Evolutionary conservation across 2,113 vertebrate species (phyloP).

Genomic region (Shinisaurus crocodilurus): DNA sequence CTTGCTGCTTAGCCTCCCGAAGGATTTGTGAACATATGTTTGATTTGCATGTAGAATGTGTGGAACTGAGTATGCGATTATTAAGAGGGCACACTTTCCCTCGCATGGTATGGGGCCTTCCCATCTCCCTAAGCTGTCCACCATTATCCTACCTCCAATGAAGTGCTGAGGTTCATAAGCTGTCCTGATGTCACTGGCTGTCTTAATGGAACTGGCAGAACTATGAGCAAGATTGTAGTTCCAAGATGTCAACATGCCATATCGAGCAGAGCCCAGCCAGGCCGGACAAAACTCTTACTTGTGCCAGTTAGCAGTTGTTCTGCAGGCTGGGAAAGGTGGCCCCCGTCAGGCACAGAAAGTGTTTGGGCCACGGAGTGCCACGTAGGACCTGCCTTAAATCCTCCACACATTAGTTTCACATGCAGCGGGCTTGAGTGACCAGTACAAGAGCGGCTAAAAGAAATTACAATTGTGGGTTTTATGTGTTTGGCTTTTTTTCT

Average conservation of each 20-base stretch:
- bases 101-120: not conserved
- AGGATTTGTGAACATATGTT: not conserved
- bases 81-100: not conserved
- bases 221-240: not conserved
- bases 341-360: not conserved
- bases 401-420: too few species aligned
- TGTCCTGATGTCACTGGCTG: too few species aligned
- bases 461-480: not conserved
- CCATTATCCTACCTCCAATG: too few species aligned
- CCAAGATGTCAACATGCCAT: not conserved
- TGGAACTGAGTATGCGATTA: not conserved
- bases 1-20: not conserved
- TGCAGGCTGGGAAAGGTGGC: not conserved
- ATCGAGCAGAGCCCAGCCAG: not conserved
- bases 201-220: not conserved
- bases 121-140: not conserved
- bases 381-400: not conserved
- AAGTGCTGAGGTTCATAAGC: not conserved
- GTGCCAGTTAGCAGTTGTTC: too few species aligned
- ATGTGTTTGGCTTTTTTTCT: not conserved
- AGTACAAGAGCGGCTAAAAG: not conserved
- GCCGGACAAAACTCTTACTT: not conserved
- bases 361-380: not conserved
- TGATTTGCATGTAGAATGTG: slow-evolving; percentile 17
- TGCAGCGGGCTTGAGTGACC: not conserved